phyloP scores from a whole-genome alignment of 2,113 vertebrate species.

The Xiphophorus maculatus region DNA sequence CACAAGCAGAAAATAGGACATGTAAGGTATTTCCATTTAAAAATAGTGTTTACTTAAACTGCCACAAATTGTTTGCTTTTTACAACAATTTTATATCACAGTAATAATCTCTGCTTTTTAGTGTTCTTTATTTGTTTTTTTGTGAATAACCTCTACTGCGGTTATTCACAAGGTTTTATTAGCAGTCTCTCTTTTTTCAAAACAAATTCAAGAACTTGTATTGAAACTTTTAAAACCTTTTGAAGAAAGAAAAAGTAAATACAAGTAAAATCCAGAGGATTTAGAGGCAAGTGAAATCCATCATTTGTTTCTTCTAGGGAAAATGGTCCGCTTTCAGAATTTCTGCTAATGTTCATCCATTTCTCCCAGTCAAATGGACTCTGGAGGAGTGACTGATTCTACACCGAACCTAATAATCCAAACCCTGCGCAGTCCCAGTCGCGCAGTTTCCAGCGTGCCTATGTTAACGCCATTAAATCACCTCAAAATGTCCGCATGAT shows the following conservation, averaged over 20 bases:
- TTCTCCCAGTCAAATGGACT: conserved; percentile 76
- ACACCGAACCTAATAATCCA: conserved; percentile 75
- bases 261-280: conserved; percentile 23
- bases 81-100: background rate
- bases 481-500: conserved; percentile 79
- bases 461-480: conserved; percentile 82
- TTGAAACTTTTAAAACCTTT: background rate
- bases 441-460: conserved; percentile 64
- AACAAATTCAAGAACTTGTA: conserved; percentile 13
- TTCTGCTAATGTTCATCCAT: conserved; percentile 73
- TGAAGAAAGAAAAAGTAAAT: background rate
- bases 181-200: background rate
- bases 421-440: conserved; percentile 63
- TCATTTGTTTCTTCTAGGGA: conserved; percentile 54
- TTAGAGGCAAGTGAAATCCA: conserved; percentile 48
- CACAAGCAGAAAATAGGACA: background rate
- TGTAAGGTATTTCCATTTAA: background rate
- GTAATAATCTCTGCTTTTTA: background rate
- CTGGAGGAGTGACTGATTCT: conserved; percentile 77
- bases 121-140: no score
- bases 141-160: no score
- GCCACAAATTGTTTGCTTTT: background rate
- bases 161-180: no score
- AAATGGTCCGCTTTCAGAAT: conserved; percentile 71
- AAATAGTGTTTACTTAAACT: background rate